phyloP scores from a whole-genome alignment of 2,797 vertebrate genomes.

The Triplophysa bombifrons region DNA sequence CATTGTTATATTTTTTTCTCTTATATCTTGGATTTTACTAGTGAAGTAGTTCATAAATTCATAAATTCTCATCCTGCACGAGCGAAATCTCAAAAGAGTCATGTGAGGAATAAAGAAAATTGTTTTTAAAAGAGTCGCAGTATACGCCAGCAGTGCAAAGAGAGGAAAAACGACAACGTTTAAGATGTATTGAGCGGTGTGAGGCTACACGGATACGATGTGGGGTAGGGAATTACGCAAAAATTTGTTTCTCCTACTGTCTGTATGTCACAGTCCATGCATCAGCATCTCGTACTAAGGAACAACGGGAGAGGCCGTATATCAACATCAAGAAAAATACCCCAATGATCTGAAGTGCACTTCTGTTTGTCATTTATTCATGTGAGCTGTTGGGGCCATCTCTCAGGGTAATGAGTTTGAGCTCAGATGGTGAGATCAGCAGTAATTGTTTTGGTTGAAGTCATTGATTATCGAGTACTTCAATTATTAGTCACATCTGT shows the following conservation, averaged over 20 bases:
- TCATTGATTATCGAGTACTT: constrained; percentile 60
- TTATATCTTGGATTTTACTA: no score
- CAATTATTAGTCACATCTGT: constrained; percentile 52
- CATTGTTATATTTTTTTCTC: no score
- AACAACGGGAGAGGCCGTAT: constrained; percentile 41
- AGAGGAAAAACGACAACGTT: constrained; percentile 39
- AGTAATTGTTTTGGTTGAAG: constrained; percentile 46
- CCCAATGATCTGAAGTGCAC: constrained; percentile 26
- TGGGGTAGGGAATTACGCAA: constrained; percentile 47
- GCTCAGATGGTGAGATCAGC: constrained; percentile 42
- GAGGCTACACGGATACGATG: constrained; percentile 30
- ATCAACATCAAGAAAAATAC: constrained; percentile 49
- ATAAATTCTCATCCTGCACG: no score
- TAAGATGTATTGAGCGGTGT: constrained; percentile 50
- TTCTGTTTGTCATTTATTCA: constrained; percentile 39
- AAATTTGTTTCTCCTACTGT: constrained; percentile 58
- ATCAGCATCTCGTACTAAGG: constrained; percentile 23
- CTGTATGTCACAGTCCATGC: constrained; percentile 44
- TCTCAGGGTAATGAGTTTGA: constrained; percentile 32
- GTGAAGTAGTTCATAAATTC: no score
- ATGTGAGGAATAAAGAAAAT: constrained; percentile 58
- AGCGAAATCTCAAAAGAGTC: constrained; percentile 59
- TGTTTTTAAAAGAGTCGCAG: constrained; percentile 43
- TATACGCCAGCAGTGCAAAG: constrained; percentile 14
- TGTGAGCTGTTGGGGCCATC: constrained; percentile 24